Evolutionary conservation across 2,113 vertebrate species (phyloP), one percentile per base, ranked within the genome.

Genomic region (Stigmatopora nigra): DNA sequence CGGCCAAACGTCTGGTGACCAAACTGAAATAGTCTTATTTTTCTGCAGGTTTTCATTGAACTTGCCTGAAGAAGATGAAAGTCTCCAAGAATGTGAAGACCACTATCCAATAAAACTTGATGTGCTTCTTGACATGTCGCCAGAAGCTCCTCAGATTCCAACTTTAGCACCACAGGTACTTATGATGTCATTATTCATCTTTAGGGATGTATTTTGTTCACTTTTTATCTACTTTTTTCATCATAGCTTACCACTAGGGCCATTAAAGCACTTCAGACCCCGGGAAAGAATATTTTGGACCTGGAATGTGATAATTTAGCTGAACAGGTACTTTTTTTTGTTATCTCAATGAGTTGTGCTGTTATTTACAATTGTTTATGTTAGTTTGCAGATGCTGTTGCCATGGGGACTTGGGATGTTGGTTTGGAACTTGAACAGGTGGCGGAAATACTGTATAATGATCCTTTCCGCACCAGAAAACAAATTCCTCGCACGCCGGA

Each of bases 401-500:
- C 82, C 49, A 64, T 68, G 41, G 9, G 87, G 73, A 71, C 84
- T 87, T 69, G 89, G 53, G 52, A 51, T 63, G 81, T 82, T 71
- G 78, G 66, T 71, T 53, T 84, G 51, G 63, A 88, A 16, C 78
- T 96, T 53, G 91, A 92, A 13, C 83, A 86, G 9, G 75, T 92
- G 15, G 71, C 93, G 31, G 74, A 62, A 7, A 82, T 69, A 20
- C 75, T 94, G 35, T 88, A 82, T 6, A 66, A 77, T 62, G 84
- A 95, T 69, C 92, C 94, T 0, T 95, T 97, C 82, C 77, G 91
- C 70, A 78, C 91, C 10, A 90, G 76, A 58, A 93, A 89, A 8
- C 88, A 95, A 79, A 87, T 96, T 66, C 89, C 91, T 4, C 88
- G 90, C 38, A 97, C 95, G 57, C 94, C 95, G 57, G 94, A 97